Conservation (phyloP, 2,113 vertebrate genomes). For the Perca schrenkii region DNA sequence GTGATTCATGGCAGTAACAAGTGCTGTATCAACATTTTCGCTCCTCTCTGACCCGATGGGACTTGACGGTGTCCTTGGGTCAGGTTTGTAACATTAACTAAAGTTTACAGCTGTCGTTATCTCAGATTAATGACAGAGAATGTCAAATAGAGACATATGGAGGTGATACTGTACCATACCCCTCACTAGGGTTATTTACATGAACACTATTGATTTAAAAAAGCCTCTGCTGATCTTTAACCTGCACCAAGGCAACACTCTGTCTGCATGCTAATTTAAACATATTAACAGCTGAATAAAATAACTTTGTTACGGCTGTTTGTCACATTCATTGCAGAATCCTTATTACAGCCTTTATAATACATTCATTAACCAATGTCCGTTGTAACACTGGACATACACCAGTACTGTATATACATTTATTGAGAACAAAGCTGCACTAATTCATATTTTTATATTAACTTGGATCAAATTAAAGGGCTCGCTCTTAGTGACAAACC, state of each 20-base stretch:
- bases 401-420: not conserved
- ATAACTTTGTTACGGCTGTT: not conserved
- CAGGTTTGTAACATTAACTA: constrained; percentile 45
- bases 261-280: not conserved
- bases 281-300: not conserved
- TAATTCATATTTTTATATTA: not conserved
- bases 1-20: constrained; percentile 60
- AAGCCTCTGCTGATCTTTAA: constrained; percentile 9
- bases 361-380: not conserved
- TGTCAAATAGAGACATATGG: constrained; percentile 26
- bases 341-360: not conserved
- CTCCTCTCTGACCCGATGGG: constrained; percentile 34
- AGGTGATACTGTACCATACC: constrained; percentile 11
- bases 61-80: constrained; percentile 54
- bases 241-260: constrained; percentile 3
- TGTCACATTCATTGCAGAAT: not conserved
- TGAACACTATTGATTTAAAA: constrained; percentile 42
- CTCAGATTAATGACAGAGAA: constrained; percentile 39
- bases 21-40: constrained; percentile 71
- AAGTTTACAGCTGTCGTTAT: constrained; percentile 45
- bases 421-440: not conserved
- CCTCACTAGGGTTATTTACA: constrained; percentile 33
- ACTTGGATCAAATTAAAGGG: not conserved
- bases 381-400: not conserved
- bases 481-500: no score